phyloP scores from a whole-genome alignment of 64 coral and sea anemone species.

The Montipora cactus region DNA sequence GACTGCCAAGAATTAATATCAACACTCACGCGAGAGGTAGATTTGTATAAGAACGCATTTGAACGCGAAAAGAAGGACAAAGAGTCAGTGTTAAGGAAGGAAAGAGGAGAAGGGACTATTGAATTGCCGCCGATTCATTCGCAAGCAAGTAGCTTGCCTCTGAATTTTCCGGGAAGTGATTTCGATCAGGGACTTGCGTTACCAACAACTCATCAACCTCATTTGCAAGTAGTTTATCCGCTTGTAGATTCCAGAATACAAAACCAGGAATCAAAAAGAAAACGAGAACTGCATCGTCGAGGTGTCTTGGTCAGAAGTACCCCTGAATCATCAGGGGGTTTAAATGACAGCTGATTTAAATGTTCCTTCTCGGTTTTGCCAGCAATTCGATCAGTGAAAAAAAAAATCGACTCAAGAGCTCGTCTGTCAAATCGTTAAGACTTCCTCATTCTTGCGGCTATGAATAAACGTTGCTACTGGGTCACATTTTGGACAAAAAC shows the following conservation, averaged over 20 bases:
- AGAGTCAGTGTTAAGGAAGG: constrained; percentile 55
- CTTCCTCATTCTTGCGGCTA: constrained; percentile 30
- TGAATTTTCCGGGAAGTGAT: constrained; percentile 35
- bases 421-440: constrained; percentile 51
- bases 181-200: constrained; percentile 28
- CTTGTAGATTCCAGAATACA: constrained; percentile 70
- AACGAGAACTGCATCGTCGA: constrained; percentile 83
- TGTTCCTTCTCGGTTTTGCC: background rate
- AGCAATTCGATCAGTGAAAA: background rate
- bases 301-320: constrained; percentile 83
- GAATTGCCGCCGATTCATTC: background rate
- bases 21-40: constrained; percentile 76
- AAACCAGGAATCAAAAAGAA: constrained; percentile 67
- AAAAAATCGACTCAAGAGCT: background rate
- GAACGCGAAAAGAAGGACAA: constrained; percentile 89
- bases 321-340: constrained; percentile 65
- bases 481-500: background rate
- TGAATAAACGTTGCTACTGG: background rate
- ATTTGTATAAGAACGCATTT: constrained; percentile 91
- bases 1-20: constrained; percentile 90
- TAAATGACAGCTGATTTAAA: constrained; percentile 63
- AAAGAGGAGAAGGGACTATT: background rate
- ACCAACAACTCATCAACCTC: constrained; percentile 42
- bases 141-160: background rate
- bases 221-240: constrained; percentile 89